phyloP scores from a whole-genome alignment of 2,113 vertebrate genomes.

The Notothenia coriiceps region DNA sequence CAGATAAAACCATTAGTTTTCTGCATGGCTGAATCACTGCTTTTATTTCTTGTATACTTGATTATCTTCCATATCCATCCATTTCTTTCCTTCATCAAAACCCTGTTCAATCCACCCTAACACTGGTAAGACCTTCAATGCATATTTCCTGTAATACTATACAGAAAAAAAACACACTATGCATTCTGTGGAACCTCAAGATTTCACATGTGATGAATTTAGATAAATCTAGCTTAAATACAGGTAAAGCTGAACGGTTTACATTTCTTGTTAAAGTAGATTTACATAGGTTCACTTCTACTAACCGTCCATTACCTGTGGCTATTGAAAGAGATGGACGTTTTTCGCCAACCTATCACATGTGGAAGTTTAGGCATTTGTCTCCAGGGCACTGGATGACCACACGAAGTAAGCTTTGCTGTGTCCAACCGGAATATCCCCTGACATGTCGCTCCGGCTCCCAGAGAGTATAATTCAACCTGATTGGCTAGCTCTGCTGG shows the following conservation, averaged over 20 bases:
- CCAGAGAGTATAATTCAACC: constrained; percentile 81
- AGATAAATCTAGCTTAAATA: constrained; percentile 23
- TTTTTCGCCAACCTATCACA: constrained; percentile 57
- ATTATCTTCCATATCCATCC: constrained; percentile 49
- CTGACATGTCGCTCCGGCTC: constrained; percentile 72
- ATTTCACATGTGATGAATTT: constrained; percentile 8
- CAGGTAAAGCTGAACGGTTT: constrained; percentile 27
- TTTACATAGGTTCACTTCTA: constrained; percentile 27
- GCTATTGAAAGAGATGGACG: constrained; percentile 59
- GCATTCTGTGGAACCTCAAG: constrained; percentile 10
- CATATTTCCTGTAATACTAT: constrained; percentile 8
- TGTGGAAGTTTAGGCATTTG: constrained; percentile 69
- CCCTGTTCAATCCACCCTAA: constrained; percentile 5
- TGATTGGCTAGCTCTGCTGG: constrained; percentile 84
- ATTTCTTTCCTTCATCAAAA: constrained; percentile 24
- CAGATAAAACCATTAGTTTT: constrained; percentile 59
- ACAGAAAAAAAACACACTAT: constrained; percentile 21
- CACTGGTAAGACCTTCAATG: constrained; percentile 30
- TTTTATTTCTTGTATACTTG: constrained; percentile 58
- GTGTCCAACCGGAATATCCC: constrained; percentile 76
- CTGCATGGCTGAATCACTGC: constrained; percentile 58
- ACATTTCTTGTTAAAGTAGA: constrained; percentile 15
- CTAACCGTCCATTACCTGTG: constrained; percentile 64
- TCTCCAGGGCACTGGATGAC: constrained; percentile 78
- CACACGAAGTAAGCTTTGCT: constrained; percentile 61